Base-by-base conservation (phyloP, 2,888 invertebrate species). In the Cyrtodaria siliqua region DNA sequence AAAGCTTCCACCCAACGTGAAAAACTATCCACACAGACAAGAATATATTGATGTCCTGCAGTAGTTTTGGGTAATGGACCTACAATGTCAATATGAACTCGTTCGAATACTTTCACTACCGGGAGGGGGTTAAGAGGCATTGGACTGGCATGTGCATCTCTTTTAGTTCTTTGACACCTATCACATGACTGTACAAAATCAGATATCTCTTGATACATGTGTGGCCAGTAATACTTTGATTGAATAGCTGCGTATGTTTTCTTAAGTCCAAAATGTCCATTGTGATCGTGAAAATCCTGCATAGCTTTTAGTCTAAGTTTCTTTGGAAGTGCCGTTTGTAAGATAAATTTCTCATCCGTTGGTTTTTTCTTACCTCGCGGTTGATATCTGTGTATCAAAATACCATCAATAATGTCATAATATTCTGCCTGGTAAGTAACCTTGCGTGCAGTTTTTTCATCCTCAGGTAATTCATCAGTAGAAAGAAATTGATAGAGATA, bases 161-260 rank as follows among this genome's bases (percentile, higher is more conserved):
- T 20, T 57, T 80, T 82, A 12, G 63, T 55, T 26, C 61, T 40
- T 70, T 82, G 79, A 60, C 83, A 83, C 12, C 23, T 70, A 20
- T 79, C 66, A 71, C 81, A 83, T 24, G 76, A 61, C 29, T 52
- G 69, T 1, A 82, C 38, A 47, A 68, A 71, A 20, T 69, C 24
- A 24, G 27, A 1, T 1, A 78, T 66, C 1, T 83, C 66, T 24
- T 59, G 29, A 50, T 52, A 53, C 74, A 81, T 73, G 16, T 47
- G 52, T n/a, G 74, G 76, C 83, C 80, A 83, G 33, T 66, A 80
- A n/a, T 75, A 70, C 9, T 61, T 67, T 20, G 38, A 38, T 27
- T 61, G 55, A 27, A 73, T 73, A 3, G 61, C 47, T 9, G 18
- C n/a, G 44, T 23, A 53, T 2, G 38, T 44, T 14, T 60, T 59